Evolutionary conservation across 2,797 vertebrate genomes (phyloP), one percentile per base, ranked within the genome.

Genomic region (Anniella stebbinsi): DNA sequence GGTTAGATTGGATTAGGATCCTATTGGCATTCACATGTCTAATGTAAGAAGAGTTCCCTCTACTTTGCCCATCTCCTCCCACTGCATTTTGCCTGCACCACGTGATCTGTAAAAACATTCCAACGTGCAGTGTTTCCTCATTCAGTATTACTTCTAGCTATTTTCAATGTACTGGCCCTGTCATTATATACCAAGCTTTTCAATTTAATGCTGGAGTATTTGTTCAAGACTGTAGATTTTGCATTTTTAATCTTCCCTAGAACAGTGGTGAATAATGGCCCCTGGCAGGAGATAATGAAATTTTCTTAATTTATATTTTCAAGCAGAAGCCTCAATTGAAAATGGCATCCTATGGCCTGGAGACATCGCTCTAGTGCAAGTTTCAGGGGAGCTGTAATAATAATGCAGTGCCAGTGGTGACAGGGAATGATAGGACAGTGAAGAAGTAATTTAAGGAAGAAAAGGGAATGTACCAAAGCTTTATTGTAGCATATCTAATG

Each of bases 401-500:
- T 97, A 97, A 97, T 95, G 95, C 96, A 95, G 96, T 95, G 93
- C 96, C 94, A 93, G 93, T 93, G 92, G 97, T 97, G 97, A 97
- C 83, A 87, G 92, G 96, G 96, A 96, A 95, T 92, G 97, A 96
- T 97, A 97, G 97, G 97, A 96, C 97, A 96, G 96, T 96, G 97
- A 98, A 98, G 97, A 97, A 98, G 96, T 97, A 97, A 97, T 98
- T 98, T 97, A 96, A 96, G 96, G 94, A 96, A 97, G 97, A 96
- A 97, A 96, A 96, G 95, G 95, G 95, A 97, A 96, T 89, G 94
- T 96, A 96, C 97, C 95, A 96, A 97, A 96, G 96, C 96, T 96
- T 97, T 97, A 97, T 97, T 97, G 96, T 97, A 98, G 98, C 96
- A 97, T 98, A 98, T 98, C 97, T 98, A 98, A 98, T 98, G 98